phyloP scores from a whole-genome alignment of 1,140 invertebrate genomes.

The Drosophila sturtevanti region DNA sequence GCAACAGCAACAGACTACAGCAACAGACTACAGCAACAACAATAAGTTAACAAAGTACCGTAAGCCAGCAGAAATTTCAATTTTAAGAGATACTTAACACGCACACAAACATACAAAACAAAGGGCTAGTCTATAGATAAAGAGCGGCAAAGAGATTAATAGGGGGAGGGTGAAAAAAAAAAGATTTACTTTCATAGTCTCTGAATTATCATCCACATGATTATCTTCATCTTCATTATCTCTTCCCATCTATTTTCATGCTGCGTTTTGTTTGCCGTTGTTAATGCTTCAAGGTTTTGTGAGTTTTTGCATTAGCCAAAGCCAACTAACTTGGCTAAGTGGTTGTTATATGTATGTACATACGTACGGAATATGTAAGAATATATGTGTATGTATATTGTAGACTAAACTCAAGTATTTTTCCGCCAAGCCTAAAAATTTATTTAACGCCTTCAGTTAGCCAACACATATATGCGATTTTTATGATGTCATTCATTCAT shows the following conservation, averaged over 20 bases:
- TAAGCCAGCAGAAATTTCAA: constrained; percentile 61
- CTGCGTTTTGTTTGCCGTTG: constrained; percentile 72
- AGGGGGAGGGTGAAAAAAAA: neutral
- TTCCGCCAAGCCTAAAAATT: constrained; percentile 61
- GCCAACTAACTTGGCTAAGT: constrained; percentile 50
- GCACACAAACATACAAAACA: constrained; percentile 39
- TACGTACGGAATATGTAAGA: neutral
- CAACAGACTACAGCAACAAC: neutral
- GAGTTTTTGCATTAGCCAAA: constrained; percentile 69
- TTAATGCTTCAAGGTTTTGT: constrained; percentile 74
- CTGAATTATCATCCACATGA: constrained; percentile 23
- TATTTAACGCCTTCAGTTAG: constrained; percentile 29
- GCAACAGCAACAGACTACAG: neutral
- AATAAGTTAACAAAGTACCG: constrained; percentile 46
- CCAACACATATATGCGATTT: constrained; percentile 20
- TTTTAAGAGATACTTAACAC: constrained; percentile 71
- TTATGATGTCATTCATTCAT: constrained; percentile 63
- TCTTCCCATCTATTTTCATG: constrained; percentile 3
- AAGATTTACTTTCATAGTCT: constrained; percentile 37
- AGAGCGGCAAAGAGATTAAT: neutral
- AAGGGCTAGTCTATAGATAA: neutral
- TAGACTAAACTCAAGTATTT: constrained; percentile 10
- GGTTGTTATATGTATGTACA: constrained; percentile 8
- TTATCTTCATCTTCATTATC: constrained; percentile 3
- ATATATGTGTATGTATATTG: constrained; percentile 15